Evolutionary conservation across 2,888 invertebrate species (phyloP), one percentile per base, ranked within the genome.

Genomic region (Drosophila subsilvestris): DNA sequence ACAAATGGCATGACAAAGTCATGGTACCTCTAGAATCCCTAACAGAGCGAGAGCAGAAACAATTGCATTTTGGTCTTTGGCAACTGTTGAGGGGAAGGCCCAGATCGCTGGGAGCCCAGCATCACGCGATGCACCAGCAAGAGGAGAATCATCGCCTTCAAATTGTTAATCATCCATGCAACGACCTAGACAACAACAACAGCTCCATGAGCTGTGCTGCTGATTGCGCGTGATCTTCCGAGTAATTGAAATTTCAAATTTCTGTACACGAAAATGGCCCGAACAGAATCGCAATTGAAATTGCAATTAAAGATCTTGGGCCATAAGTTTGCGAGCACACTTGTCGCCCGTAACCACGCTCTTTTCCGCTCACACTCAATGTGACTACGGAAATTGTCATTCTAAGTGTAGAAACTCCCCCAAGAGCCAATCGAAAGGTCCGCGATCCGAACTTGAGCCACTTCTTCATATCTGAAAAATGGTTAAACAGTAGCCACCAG

Each of bases 211-310:
- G 22, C 43, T 8, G 22, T 63, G 67, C 67, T 85, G 88, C 74
- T 88, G 89, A 81, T 88, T 81, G 89, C 89, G 75, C 81, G 78
- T 88, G 81, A 81, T 81, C 85, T 85, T 85, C 73, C 73, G 53
- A 48, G 66, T 85, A 83, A 83, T 83, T 83, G 88, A 83, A 89
- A 83, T 83, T 83, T 81, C 66, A 85, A 77, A 67, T 70, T 61
- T 63, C 50, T 37, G 45, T 51, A 63, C 62, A 78, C 72, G 74
- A 70, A 60, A 72, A 60, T 75, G 62, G 56, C 43, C 58, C 43
- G 29, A 59, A 43, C 43, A 48, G 49, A 49, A 44, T 51, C 42
- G 65, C 57, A 9, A 65, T 56, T 43, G 66, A 56, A 49, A 58
- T 65, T 45, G 71, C 82, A 85, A 85, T 87, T 87, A 81, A 78